These are phyloP conservation scores for Mactra quadrangularis DNA, from an alignment of 1,140 invertebrate species.

Conservation along the genomic window DNA sequence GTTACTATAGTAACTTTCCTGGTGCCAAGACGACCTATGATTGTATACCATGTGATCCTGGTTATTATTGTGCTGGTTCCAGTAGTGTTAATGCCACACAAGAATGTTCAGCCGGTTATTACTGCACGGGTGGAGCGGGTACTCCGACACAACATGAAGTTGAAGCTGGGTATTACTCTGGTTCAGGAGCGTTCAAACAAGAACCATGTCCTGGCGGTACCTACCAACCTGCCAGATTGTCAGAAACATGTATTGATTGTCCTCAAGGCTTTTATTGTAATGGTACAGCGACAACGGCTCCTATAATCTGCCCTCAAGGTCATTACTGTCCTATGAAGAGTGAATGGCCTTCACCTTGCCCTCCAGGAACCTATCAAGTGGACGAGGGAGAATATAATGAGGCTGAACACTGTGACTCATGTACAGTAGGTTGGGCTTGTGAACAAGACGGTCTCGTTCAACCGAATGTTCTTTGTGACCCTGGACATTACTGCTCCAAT, in stretches of 20 bases:
- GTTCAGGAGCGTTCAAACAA: constrained; percentile 76
- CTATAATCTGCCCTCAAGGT: constrained; percentile 78
- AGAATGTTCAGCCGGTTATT: constrained; percentile 79
- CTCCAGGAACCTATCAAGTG: constrained; percentile 75
- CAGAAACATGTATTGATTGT: constrained; percentile 73
- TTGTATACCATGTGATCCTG: constrained; percentile 82
- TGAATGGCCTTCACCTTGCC: constrained; percentile 78
- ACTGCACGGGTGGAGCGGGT: constrained; percentile 80
- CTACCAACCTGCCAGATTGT: constrained; percentile 74
- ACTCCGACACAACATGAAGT: constrained; percentile 77
- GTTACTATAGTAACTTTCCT: constrained; percentile 79
- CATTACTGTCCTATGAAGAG: constrained; percentile 79
- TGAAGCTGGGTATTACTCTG: constrained; percentile 76
- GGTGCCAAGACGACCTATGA: constrained; percentile 80
- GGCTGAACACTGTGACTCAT: constrained; percentile 73
- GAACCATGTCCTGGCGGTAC: constrained; percentile 77
- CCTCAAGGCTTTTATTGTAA: constrained; percentile 82
- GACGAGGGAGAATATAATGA: constrained; percentile 72
- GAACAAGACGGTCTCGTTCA: constrained; percentile 70
- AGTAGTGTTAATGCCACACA: constrained; percentile 77
- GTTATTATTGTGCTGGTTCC: constrained; percentile 80
- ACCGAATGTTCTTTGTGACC: constrained; percentile 68
- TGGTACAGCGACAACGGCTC: constrained; percentile 73
- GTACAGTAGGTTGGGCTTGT: constrained; percentile 79
- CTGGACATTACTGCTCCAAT: constrained; percentile 75